These are phyloP conservation scores for Salmo trutta DNA, from an alignment of 2,797 vertebrate species.

Conservation along the genomic window DNA sequence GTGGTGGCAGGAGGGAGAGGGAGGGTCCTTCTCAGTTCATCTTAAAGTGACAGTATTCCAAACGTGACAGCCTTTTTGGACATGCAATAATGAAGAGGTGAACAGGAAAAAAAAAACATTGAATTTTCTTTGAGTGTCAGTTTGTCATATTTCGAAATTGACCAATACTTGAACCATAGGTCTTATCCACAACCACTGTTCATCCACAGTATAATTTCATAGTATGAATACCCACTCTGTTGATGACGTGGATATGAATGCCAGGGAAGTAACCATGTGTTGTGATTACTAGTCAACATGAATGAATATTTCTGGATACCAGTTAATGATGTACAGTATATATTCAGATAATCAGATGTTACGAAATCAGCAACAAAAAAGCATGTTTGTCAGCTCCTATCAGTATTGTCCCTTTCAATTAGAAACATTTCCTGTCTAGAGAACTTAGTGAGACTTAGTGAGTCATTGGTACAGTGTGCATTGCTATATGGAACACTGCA, in stretches of 20 bases:
- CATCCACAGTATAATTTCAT: background rate
- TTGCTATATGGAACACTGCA: slow-evolving; percentile 31
- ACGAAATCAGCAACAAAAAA: background rate
- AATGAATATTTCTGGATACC: background rate
- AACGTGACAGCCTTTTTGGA: background rate
- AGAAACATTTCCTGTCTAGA: background rate
- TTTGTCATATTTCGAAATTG: background rate
- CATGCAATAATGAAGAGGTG: background rate
- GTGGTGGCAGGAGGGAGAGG: slow-evolving; percentile 68
- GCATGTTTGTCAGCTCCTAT: slow-evolving; percentile 8
- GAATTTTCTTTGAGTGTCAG: background rate
- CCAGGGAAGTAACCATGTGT: background rate
- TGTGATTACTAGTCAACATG: background rate
- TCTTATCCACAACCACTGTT: background rate
- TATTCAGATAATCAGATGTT: background rate
- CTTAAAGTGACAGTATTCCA: slow-evolving; percentile 60
- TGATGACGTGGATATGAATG: background rate
- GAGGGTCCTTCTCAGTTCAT: slow-evolving; percentile 17
- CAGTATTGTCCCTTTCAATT: background rate
- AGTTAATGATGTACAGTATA: background rate
- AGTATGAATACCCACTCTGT: background rate
- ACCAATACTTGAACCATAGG: too few relatives aligned
- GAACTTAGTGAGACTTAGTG: slow-evolving; percentile 10
- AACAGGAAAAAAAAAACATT: background rate
- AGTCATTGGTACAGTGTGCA: slow-evolving; percentile 32